A percentile compares a stretch with the other conserved stretches of the same genome.
Conservation (phyloP, 2,888 invertebrate species). For the Myopa tessellatipennis region DNA sequence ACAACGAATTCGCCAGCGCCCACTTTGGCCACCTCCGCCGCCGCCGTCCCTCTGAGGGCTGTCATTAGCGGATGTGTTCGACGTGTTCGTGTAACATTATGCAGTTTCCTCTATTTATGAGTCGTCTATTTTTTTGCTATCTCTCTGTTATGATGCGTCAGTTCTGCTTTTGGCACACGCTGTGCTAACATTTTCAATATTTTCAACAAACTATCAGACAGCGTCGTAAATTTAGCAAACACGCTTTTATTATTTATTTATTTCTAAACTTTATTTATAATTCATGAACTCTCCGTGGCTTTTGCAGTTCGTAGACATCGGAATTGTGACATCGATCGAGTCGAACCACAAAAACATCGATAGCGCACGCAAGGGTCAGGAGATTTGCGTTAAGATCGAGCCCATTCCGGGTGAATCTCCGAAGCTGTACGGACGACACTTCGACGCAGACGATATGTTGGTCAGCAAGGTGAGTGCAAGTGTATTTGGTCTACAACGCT, state of each 20-base stretch:
- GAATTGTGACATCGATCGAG: slow-evolving; percentile 94
- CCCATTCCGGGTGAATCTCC: slow-evolving; percentile 98
- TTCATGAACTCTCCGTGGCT: slow-evolving; percentile 27
- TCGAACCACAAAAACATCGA: slow-evolving; percentile 95
- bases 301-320: slow-evolving; percentile 91
- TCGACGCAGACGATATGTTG: slow-evolving; percentile 94
- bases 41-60: background rate
- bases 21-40: background rate
- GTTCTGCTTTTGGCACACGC: slow-evolving; percentile 32
- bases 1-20: too few species aligned
- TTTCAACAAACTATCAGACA: slow-evolving; percentile 20
- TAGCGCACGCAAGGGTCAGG: slow-evolving; percentile 93
- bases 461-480: slow-evolving; percentile 85
- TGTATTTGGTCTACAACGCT: too few species aligned
- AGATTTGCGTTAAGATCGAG: slow-evolving; percentile 97
- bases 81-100: slow-evolving; percentile 38
- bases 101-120: slow-evolving; percentile 27
- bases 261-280: background rate
- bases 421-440: slow-evolving; percentile 98
- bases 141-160: slow-evolving; percentile 15
- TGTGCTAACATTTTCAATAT: slow-evolving; percentile 5
- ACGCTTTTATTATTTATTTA: slow-evolving; percentile 1
- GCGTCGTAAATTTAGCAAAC: slow-evolving; percentile 30
- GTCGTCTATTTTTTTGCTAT: slow-evolving; percentile 19
- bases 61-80: slow-evolving; percentile 42